phyloP scores from a whole-genome alignment of 2,113 vertebrate genomes.

The Pheucticus melanocephalus region DNA sequence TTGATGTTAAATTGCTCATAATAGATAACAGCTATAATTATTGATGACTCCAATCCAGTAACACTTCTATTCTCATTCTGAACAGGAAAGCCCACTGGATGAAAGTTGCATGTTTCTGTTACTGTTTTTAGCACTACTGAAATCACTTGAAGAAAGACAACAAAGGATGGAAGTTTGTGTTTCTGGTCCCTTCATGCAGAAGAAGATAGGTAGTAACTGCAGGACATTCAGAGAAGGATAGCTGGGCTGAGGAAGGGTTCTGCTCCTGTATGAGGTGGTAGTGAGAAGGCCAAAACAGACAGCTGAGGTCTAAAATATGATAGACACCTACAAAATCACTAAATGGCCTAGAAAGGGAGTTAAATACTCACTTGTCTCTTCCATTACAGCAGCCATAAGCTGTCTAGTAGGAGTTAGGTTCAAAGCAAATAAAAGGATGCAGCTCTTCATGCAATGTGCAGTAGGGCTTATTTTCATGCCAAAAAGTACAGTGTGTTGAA shows the following conservation, averaged over 20 bases:
- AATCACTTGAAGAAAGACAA: not conserved
- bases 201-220: not conserved
- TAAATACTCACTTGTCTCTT: not conserved
- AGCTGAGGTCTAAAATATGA: not conserved
- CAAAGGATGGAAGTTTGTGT: not conserved
- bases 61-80: not conserved
- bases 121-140: not conserved
- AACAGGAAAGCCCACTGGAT: not conserved
- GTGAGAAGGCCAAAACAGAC: not conserved
- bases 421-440: not conserved
- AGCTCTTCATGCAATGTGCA: not conserved
- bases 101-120: not conserved
- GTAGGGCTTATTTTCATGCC: not conserved
- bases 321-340: not conserved
- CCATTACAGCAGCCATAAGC: not conserved
- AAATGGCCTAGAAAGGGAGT: not conserved
- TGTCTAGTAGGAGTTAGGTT: not conserved
- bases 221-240: not conserved
- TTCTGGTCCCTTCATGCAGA: not conserved
- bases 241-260: not conserved
- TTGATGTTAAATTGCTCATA: not conserved
- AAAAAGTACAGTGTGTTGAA: not conserved
- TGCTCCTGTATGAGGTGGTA: not conserved
- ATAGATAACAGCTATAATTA: not conserved
- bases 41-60: not conserved